Evolutionary conservation across 1,140 invertebrate species (phyloP), one percentile per base, ranked within the genome.

Genomic region (Euwallacea fornicatus): DNA sequence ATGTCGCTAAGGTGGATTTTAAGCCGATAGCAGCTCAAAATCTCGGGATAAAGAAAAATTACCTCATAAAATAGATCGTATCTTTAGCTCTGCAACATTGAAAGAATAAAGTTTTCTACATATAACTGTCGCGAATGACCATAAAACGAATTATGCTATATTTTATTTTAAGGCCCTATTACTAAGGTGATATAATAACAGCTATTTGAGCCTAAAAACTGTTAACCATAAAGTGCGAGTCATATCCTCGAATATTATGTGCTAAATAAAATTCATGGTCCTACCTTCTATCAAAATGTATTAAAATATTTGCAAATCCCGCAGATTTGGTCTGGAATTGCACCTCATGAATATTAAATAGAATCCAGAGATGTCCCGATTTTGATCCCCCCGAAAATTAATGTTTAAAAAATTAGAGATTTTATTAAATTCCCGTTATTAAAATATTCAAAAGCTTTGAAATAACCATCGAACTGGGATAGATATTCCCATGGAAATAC

Each of bases 361-460:
- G 46, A 6, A 50, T 50, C 46, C 46, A 50, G 9, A 10, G 46
- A 50, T 11, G 9, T 10, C 13, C 46, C 9, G 46, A 6, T 11
- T 50, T 50, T 6, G 46, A 11, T 13, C 46, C 46, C 13, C 46
- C 46, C 46, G 46, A 58, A 33, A 58, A 58, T 58, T 15, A 58
- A 58, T 58, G 55, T 61, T 42, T 43, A 11, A 61, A 61, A 61
- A 61, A 61, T 61, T 61, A 61, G 8, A 21, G 41, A 42, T 61
- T 42, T 61, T 61, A 61, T 61, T 61, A 61, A 61, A 61, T 42
- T 61, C 59, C 33, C 59, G 42, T 42, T 43, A 42, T 42, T 61
- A 21, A 61, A 61, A 61, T 61, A 61, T 61, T 61, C 59, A 61
- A 61, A 61, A n/a, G 55, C 55, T 58, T 58, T 58, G n/a, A 58